Evolutionary conservation across 2,797 vertebrate genomes (phyloP).

Genomic region (Bradypodion ventrale): DNA sequence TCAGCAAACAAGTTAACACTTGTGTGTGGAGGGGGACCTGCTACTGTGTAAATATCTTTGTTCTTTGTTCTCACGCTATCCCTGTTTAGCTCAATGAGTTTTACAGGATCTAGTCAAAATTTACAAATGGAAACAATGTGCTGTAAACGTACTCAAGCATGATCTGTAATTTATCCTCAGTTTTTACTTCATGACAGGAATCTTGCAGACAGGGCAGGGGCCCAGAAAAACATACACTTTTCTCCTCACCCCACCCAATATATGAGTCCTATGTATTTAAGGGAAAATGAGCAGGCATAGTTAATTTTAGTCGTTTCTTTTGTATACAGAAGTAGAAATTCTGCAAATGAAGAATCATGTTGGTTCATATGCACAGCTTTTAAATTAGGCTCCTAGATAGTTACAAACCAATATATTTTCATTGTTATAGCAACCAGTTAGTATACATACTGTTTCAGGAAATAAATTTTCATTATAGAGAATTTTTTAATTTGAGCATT

Average conservation of each 20-base stretch:
- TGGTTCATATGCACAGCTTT: not conserved
- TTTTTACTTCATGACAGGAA: not conserved
- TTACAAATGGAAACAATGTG: not conserved
- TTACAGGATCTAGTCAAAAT: not conserved
- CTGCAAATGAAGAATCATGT: not conserved
- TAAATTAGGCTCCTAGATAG: slow-evolving; percentile 5
- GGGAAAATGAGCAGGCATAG: not conserved
- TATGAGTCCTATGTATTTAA: not conserved
- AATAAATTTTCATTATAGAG: slow-evolving; percentile 16
- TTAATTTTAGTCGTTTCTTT: not conserved
- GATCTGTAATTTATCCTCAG: not conserved
- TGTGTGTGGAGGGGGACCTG: not conserved
- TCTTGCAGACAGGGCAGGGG: not conserved
- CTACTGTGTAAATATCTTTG: not conserved
- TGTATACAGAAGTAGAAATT: not conserved
- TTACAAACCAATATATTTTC: slow-evolving; percentile 8
- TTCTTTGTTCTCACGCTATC: not conserved
- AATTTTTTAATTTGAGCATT: not conserved
- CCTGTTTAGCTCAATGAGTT: not conserved
- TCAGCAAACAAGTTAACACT: not conserved
- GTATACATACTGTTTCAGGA: slow-evolving; percentile 2
- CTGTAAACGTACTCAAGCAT: not conserved
- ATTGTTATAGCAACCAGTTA: slow-evolving; percentile 30
- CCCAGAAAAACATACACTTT: not conserved
- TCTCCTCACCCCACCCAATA: not conserved